These are phyloP conservation scores for Lycaena phlaeas DNA, from an alignment of 2,888 invertebrate genomes.

Conservation along the genomic window DNA sequence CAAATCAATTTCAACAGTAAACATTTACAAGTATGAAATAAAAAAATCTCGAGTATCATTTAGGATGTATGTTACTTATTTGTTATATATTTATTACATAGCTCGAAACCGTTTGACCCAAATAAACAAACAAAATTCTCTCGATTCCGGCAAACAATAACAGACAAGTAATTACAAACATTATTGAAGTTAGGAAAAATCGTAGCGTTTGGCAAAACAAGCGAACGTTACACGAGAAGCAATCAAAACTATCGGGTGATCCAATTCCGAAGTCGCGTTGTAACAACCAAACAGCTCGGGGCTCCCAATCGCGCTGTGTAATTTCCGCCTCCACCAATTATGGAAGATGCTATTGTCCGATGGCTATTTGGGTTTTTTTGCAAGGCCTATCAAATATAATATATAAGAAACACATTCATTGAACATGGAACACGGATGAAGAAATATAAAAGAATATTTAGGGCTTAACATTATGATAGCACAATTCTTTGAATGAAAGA, in stretches of 20 bases:
- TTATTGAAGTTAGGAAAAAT: conserved; percentile 8
- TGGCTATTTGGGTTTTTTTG: conserved; percentile 22
- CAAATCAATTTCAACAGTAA: too few relatives aligned
- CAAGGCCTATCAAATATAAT: neutral
- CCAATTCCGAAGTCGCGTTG: conserved; percentile 44
- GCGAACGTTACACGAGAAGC: conserved; percentile 39
- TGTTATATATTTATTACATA: too few relatives aligned
- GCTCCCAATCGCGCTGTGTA: conserved; percentile 29
- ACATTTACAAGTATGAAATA: too few relatives aligned
- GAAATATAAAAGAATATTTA: too few relatives aligned
- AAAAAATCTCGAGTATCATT: too few relatives aligned
- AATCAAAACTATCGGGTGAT: conserved; percentile 54
- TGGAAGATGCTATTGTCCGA: conserved; percentile 38
- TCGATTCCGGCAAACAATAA: neutral
- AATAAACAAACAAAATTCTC: too few relatives aligned
- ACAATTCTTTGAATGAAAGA: too few relatives aligned
- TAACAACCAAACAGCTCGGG: conserved; percentile 35
- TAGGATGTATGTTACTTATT: too few relatives aligned
- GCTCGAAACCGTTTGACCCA: too few relatives aligned
- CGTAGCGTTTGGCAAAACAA: conserved; percentile 12
- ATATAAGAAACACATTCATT: too few relatives aligned
- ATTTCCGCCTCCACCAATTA: conserved; percentile 48
- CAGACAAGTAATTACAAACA: conserved; percentile 8
- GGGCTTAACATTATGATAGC: too few relatives aligned
- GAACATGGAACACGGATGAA: too few relatives aligned